phyloP scores from a whole-genome alignment of 1,140 invertebrate species.

The Anastrepha obliqua region DNA sequence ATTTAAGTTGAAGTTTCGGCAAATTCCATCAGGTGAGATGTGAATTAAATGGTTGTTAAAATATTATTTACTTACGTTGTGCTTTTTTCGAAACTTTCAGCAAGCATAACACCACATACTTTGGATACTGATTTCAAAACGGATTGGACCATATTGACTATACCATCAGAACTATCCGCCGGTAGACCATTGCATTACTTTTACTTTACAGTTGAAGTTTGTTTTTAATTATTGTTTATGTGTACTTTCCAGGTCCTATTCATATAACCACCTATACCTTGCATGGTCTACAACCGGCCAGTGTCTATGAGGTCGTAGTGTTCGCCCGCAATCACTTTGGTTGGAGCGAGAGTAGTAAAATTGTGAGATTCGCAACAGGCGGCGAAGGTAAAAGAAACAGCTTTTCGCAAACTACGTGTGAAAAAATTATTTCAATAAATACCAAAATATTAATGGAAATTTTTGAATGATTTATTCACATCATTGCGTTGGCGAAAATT shows the following conservation, averaged over 20 bases:
- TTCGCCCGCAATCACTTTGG: slow-evolving; percentile 82
- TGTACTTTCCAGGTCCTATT: slow-evolving; percentile 75
- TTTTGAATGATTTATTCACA: too few relatives aligned
- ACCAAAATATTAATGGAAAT: neutral
- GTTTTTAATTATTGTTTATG: neutral
- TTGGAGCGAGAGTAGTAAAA: slow-evolving; percentile 80
- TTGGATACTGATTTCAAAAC: slow-evolving; percentile 56
- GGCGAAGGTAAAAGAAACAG: slow-evolving; percentile 76
- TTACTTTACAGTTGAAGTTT: slow-evolving; percentile 2
- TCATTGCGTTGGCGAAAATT: too few relatives aligned
- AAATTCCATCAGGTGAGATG: slow-evolving; percentile 67
- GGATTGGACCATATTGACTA: slow-evolving; percentile 80
- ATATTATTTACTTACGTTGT: neutral
- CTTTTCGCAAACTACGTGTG: neutral
- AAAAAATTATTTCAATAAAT: neutral
- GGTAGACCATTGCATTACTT: slow-evolving; percentile 59
- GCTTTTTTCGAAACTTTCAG: neutral
- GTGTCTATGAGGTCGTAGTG: slow-evolving; percentile 81
- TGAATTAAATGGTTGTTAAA: neutral
- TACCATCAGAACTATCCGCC: slow-evolving; percentile 78
- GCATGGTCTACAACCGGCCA: slow-evolving; percentile 78
- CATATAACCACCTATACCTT: slow-evolving; percentile 81
- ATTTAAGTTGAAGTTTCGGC: slow-evolving; percentile 81
- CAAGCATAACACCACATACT: slow-evolving; percentile 59
- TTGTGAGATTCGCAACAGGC: slow-evolving; percentile 81